Conservation (phyloP, 2,888 invertebrate genomes). For the Lochmaea crataegi region DNA sequence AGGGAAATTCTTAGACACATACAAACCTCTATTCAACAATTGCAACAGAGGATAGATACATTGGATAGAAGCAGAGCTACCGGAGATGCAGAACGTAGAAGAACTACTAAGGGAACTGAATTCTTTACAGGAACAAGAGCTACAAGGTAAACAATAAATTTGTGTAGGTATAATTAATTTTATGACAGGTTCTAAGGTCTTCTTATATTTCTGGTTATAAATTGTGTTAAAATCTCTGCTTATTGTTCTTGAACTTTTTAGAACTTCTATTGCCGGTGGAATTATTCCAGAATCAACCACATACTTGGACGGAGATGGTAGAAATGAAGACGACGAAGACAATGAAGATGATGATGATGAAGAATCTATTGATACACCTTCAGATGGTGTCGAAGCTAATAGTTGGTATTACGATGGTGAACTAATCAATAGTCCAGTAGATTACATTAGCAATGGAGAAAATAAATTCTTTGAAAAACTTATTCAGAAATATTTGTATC, state of each 20-base stretch:
- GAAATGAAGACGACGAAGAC: neutral
- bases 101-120: slow-evolving; percentile 41
- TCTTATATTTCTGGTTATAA: too few species aligned
- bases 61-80: slow-evolving; percentile 60
- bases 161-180: neutral
- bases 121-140: slow-evolving; percentile 49
- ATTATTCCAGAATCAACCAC: neutral
- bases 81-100: slow-evolving; percentile 39
- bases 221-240: too few species aligned
- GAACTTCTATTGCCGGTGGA: neutral
- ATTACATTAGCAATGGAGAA: slow-evolving; percentile 75
- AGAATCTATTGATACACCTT: slow-evolving; percentile 66
- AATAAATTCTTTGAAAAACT: slow-evolving; percentile 82
- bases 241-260: neutral
- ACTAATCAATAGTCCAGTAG: slow-evolving; percentile 73
- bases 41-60: slow-evolving; percentile 64
- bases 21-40: slow-evolving; percentile 60
- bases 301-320: neutral
- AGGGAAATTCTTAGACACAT: slow-evolving; percentile 62
- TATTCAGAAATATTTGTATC: slow-evolving; percentile 80
- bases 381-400: slow-evolving; percentile 54
- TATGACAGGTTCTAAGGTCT: too few species aligned
- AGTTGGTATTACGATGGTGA: slow-evolving; percentile 78
- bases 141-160: slow-evolving; percentile 33
- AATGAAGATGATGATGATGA: slow-evolving; percentile 36